A percentile compares a stretch with the other conserved stretches of the same genome.
Evolutionary conservation across 2,113 vertebrate genomes (phyloP).

Genomic region (Raja brachyura): DNA sequence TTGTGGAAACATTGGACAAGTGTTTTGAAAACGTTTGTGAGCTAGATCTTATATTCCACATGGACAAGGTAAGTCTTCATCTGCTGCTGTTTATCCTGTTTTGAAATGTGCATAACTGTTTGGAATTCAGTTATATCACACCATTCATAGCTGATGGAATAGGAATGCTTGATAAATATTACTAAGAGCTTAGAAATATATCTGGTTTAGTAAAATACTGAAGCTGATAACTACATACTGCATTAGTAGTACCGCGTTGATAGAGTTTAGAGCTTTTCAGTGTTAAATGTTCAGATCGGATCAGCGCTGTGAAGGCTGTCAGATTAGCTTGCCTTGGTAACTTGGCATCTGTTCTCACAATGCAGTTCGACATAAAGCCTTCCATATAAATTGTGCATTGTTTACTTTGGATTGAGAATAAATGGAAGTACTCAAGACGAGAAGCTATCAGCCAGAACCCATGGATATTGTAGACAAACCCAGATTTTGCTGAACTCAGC

Average conservation of each 20-base stretch:
- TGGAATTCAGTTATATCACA: background rate
- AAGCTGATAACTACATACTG: too few species aligned
- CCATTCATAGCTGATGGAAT: background rate
- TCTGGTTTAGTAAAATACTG: background rate
- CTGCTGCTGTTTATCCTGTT: background rate
- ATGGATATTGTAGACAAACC: background rate
- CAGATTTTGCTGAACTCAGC: background rate
- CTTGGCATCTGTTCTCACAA: background rate
- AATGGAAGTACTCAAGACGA: background rate
- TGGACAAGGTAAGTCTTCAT: conserved; percentile 75
- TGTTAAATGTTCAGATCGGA: background rate
- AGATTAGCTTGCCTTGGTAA: background rate
- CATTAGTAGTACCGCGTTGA: background rate
- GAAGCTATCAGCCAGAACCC: background rate
- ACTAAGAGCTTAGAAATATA: background rate
- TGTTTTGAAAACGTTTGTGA: conserved; percentile 94
- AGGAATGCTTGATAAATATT: background rate
- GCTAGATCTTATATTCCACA: conserved; percentile 90
- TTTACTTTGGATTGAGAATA: background rate
- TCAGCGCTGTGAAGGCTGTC: background rate
- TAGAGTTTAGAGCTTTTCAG: background rate
- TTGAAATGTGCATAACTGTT: background rate
- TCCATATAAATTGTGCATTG: background rate
- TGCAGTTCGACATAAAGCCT: background rate
- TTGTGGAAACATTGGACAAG: conserved; percentile 91